Evolutionary conservation across 2,888 invertebrate genomes (phyloP), one percentile per base, ranked within the genome.

Genomic region (Netelia inedita): DNA sequence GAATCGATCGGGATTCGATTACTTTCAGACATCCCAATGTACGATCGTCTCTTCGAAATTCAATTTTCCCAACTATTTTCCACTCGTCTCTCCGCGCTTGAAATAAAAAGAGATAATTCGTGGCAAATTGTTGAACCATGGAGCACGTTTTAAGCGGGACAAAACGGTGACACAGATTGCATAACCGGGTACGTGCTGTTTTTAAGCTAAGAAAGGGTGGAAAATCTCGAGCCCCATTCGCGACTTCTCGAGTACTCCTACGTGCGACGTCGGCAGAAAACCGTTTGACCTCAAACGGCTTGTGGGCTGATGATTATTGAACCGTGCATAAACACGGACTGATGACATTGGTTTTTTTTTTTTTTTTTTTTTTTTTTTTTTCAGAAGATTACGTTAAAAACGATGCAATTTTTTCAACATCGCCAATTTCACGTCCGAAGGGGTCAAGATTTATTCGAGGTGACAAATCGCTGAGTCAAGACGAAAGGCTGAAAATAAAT

Each of bases 241-340:
- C 16, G 63, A 65, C 46, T 66, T 73, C 28, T 79, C 79, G 72
- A 79, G 79, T 65, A 73, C 73, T 73, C 72, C 72, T 65, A 79
- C 73, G 41, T 79, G 79, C 72, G 57, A 79, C 79, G 73, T 79
- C 79, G 65, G 61, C 79, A 66, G 1, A 79, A 79, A 61, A 61
- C 61, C 69, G 46, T 61, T 78, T 57, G 78, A 71, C 78, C 78
- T 61, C 78, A 63, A 79, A 71, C 61, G 69, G 61, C 35, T 23
- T 50, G 53, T 73, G 46, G 57, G 72, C 79, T 41, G 57, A 79
- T 79, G 73, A 79, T 19, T 79, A 66, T 79, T 79, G 79, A 79
- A 55, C 79, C 35, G 35, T 63, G 53, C 63, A 66, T 23, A 21
- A 65, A 72, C 79, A 65, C 65, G 57, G 57, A 79, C 57, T 19